Base-by-base conservation (phyloP, 2,888 invertebrate species). In the Capitulum mitella region DNA sequence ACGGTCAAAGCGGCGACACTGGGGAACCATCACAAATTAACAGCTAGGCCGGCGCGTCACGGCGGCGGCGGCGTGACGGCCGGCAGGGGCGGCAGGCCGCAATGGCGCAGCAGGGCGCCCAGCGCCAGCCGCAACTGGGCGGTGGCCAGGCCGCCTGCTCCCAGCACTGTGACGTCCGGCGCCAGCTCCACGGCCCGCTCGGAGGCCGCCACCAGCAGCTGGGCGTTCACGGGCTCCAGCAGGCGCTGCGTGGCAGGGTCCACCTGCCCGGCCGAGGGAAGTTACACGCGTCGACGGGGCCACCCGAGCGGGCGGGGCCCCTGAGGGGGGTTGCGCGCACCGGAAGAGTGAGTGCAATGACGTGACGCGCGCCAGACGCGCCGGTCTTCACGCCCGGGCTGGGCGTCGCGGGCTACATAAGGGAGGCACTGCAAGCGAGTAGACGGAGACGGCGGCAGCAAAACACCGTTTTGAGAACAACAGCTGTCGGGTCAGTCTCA, bases 121-220 rank as follows among this genome's bases (percentile, higher is more conserved):
- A 70, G 37, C 26, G 70, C 70, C 70, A 40, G 40, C 40, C 70
- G 37, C 70, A 70, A 40, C 37, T 16, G 40, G 26, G 70, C 40
- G 8, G 70, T 37, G 37, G 70, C 70, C 70, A 70, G 70, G 5
- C 70, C 70, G 40, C 26, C 37, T 26, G 3, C 3, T 37, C 70
- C 70, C 37, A 70, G 70, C 70, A 70, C 70, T 37, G 10, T 1
- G 22, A 70, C 6, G 1, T 26, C 5, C 19, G 70, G 70, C 22
- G 37, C 26, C 70, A 70, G 70, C 40, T 37, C 26, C 26, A 40
- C 70, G 37, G 6, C 70, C 3, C 6, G 22, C 40, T 70, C 37
- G 1, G 70, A 70, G 70, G 70, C 40, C 10, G 70, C 70, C 70
- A 70, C 70, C 40, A 70, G 26, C 70, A 70, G 70, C 70, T 70